Percentiles rank a stretch among this genome's conserved stretches.
Conservation (phyloP, 2,888 invertebrate genomes). For the Rhagonycha lutea region DNA sequence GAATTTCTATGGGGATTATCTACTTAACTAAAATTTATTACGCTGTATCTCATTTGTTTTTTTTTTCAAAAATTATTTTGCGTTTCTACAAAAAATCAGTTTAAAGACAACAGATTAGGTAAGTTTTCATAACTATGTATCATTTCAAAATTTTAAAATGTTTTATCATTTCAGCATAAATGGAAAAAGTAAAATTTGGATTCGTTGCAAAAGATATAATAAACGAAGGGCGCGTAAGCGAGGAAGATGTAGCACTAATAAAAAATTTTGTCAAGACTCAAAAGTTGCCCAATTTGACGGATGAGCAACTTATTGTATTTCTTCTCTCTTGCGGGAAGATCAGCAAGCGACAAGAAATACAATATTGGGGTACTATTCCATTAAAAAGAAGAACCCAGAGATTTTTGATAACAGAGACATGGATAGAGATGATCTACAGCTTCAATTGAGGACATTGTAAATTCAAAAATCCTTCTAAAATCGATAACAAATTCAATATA, state of each 20-base stretch:
- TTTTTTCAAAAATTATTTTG: no score
- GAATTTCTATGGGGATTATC: no score
- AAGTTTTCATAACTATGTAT: no score
- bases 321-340: constrained; percentile 65
- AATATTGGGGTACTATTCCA: constrained; percentile 65
- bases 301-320: constrained; percentile 68
- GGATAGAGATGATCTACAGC: constrained; percentile 49
- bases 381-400: constrained; percentile 64
- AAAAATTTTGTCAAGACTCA: constrained; percentile 41
- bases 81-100: no score
- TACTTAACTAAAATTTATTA: no score
- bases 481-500: no score
- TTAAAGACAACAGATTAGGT: no score
- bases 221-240: constrained; percentile 38
- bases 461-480: neutral
- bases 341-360: constrained; percentile 65
- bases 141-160: no score
- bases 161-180: no score
- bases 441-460: constrained; percentile 43
- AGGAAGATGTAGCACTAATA: constrained; percentile 42
- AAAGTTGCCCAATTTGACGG: constrained; percentile 49
- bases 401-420: constrained; percentile 65
- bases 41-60: no score
- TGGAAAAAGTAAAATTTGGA: neutral
- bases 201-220: constrained; percentile 1